Base-by-base conservation (phyloP, 2,113 vertebrate species). In the Mirza zaza region DNA sequence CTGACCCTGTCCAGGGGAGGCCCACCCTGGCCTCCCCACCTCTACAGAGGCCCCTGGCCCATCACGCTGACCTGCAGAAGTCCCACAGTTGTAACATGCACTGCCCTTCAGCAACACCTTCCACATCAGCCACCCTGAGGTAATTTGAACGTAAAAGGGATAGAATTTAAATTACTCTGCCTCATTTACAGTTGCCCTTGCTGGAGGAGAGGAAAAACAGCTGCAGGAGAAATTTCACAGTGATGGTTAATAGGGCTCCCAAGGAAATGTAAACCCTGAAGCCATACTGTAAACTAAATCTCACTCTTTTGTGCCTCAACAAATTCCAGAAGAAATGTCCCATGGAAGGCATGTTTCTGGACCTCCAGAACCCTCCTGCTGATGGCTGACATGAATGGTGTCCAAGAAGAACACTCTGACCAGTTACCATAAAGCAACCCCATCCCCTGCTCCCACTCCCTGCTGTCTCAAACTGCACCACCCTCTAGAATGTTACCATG, bases 281-380 rank as follows among this genome's bases (percentile, higher is more conserved):
- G 83, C 8, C 75, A 93, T 90, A 63, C 3, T 27, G 59, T 27
- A 27, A 29, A 63, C 67, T 68, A 48, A 61, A 67, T 14, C 83
- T 81, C 52, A 52, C n/a, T 29, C 90, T 0, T 0, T 80, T 23
- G 15, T 27, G 70, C 36, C 92, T 96, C 42, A 88, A 93, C 76
- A 68, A 8, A 90, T 97, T 93, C 82, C 88, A 91, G 65, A 97
- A 89, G 81, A 17, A n/a, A 15, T 92, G 76, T 83, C 94, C 70
- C 89, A 80, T 61, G 95, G 63, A 65, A 96, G 83, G 94, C 92
- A 59, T 82, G 80, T 90, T 87, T 59, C 85, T 15, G 84, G 81
- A 48, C 70, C 79, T 86, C 70, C 39, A 75, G 95, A 96, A 39
- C 61, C 94, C 88, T 81, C 8, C 23, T 63, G 70, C 18, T 81